Evolutionary conservation across 1,140 invertebrate species (phyloP), one percentile per base, ranked within the genome.

Genomic region (Kradibia gibbosae): DNA sequence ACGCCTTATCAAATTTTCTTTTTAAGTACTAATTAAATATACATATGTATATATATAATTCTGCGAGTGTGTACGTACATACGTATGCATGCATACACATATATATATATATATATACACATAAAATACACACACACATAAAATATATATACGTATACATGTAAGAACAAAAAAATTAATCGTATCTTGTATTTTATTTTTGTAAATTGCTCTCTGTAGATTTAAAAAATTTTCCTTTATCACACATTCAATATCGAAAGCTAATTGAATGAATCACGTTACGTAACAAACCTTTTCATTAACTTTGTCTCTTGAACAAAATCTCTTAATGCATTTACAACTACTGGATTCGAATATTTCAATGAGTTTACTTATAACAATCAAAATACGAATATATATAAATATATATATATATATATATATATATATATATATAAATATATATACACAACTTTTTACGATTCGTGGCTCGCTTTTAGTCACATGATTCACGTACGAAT

Each of bases 361-460:
- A 71, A 78, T 78, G 76, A 31, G 22, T 78, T 31, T 17, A 71
- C 65, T 62, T 71, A 71, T 60, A 62, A 50, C 20, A 45, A 80
- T 50, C 31, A 62, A 74, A 50, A 65, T 74, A 80, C 67, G 45
- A 50, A 62, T 48, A 42, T 75, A 80, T 80, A 80, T 72, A 80
- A 77, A 42, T 17, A 71, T 72, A 70, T 67, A 57, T 39, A 65
- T 42, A 45, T 20, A n/a, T n/a, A n/a, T n/a, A n/a, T n/a, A n/a
- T n/a, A n/a, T 75, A 80, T 80, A 80, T 72, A 80, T 65, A 42
- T 17, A 71, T 72, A 70, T 67, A 57, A 25, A 65, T 42, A 45
- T 20, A 31, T 50, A 76, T 45, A 75, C 20, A 39, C 42, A 13
- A 20, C n/a, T 20, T 25, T 39, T 39, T 60, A 8, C 5, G 34